A percentile compares a stretch with the other conserved stretches of the same genome.
These are phyloP conservation scores for Sycophila sp. DNA, from an alignment of 1,140 invertebrate species.

Conservation along the genomic window DNA sequence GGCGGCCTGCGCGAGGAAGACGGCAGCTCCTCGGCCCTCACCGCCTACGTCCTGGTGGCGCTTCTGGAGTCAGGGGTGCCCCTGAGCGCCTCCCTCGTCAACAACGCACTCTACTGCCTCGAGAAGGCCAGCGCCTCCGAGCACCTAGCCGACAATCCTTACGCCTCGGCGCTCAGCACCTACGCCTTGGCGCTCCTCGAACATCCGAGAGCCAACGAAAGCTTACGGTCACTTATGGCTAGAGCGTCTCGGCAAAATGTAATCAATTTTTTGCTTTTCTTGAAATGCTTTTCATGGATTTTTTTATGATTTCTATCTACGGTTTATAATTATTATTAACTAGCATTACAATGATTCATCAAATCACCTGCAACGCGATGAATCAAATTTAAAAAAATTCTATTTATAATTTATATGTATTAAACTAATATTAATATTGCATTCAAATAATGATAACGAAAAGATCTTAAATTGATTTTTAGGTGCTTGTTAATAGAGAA, in stretches of 20 bases:
- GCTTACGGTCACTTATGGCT: slow-evolving; percentile 50
- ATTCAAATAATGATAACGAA: too few relatives aligned
- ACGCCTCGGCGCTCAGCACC: slow-evolving; percentile 69
- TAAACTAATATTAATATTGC: too few relatives aligned
- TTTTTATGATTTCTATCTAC: too few relatives aligned
- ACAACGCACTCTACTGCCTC: slow-evolving; percentile 71
- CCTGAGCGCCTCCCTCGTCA: slow-evolving; percentile 60
- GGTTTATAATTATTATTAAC: too few relatives aligned
- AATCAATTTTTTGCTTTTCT: slow-evolving; percentile 31
- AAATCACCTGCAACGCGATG: too few relatives aligned
- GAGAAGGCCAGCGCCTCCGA: slow-evolving; percentile 49
- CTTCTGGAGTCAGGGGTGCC: slow-evolving; percentile 70
- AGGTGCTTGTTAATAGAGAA: too few relatives aligned
- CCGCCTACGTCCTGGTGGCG: slow-evolving; percentile 75
- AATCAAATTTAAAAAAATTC: too few relatives aligned
- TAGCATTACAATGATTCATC: too few relatives aligned
- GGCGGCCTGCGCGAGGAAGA: slow-evolving; percentile 74
- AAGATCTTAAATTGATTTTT: too few relatives aligned
- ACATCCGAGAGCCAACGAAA: slow-evolving; percentile 54
- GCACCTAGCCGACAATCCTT: slow-evolving; percentile 54
- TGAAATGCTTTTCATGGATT: too few relatives aligned
- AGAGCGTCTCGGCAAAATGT: slow-evolving; percentile 55
- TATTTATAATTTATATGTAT: too few relatives aligned
- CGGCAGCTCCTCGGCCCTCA: slow-evolving; percentile 69
- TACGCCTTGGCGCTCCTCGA: slow-evolving; percentile 72